Evolutionary conservation across 92 coral and sea anemone species (phyloP), one percentile per base, ranked within the genome.

Genomic region (Virgularia gustaviana): DNA sequence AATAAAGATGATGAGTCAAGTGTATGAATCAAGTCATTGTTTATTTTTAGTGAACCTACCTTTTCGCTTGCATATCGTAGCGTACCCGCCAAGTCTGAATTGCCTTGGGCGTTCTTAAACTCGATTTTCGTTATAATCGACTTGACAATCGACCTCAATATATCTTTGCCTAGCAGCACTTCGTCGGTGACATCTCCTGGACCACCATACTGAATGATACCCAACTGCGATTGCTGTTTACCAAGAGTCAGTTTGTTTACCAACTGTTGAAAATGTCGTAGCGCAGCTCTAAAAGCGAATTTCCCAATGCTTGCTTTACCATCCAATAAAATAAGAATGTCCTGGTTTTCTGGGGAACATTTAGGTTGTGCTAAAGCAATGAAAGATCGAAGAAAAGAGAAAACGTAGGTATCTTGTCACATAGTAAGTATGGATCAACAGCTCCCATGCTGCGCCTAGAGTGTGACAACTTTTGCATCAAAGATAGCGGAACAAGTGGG

Each of bases 281-380:
- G 75, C 2, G 59, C 75, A 8, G 11, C 15, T 2, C 75, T 58
- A 23, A 68, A 68, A 12, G 30, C 15, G 13, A 5, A 28, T 2
- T 19, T 34, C 6, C 36, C 75, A 23, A 68, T 68, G 6, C 54
- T 49, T 18, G 19, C 28, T 6, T 42, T 30, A 19, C 75, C 61
- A 24, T 68, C 75, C 44, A 68, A 11, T n/a, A 68, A 36, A 32
- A 68, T 30, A 0, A 68, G 19, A 19, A 68, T 49, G 16, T 68
- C 75, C 22, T 68, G 75, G 20, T 51, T 68, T 38, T 68, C 75
- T 38, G 75, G 75, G 6, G 45, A 1, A 15, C 75, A 68, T 68
- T 68, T 51, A 31, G 75, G 75, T 27, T 43, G 43, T 18, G 61
- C 75, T 68, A n/a, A n/a, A n/a, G n/a, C n/a, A n/a, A n/a, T n/a